Evolutionary conservation across 2,113 vertebrate species (phyloP).

Genomic region (Chrysochloris asiatica): DNA sequence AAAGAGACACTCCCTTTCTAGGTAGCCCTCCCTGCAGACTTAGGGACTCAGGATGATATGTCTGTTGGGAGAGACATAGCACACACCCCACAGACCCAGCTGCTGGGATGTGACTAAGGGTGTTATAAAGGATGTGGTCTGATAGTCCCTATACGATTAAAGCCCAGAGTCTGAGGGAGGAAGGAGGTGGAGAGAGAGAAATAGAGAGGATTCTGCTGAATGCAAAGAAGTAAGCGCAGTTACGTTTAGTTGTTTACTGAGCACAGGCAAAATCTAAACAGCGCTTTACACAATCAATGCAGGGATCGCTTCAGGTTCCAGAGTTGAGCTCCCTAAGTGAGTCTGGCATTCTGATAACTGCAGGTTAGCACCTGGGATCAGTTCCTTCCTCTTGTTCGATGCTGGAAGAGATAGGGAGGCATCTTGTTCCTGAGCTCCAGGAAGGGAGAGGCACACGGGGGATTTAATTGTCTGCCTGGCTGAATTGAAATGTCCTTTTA

Average conservation of each 20-base stretch:
- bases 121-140: background rate
- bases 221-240: constrained; percentile 56
- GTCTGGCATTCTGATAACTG: constrained; percentile 74
- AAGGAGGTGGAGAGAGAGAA: background rate
- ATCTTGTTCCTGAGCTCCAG: constrained; percentile 51
- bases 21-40: background rate
- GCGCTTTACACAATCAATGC: constrained; percentile 71
- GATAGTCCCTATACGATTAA: background rate
- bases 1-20: background rate
- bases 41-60: background rate
- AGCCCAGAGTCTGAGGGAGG: background rate
- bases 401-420: constrained; percentile 58
- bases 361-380: constrained; percentile 80
- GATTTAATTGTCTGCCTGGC: constrained; percentile 73
- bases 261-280: constrained; percentile 46
- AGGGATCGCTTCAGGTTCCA: constrained; percentile 56
- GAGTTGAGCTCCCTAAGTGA: constrained; percentile 75
- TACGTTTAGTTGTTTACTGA: constrained; percentile 74
- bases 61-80: background rate
- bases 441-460: background rate
- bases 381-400: constrained; percentile 49
- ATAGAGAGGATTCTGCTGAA: background rate
- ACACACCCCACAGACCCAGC: background rate
- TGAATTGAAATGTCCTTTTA: constrained; percentile 71
- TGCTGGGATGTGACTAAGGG: background rate